Percentiles rank a stretch among this genome's conserved stretches.
These are phyloP conservation scores for Cheilosia grossa DNA, from an alignment of 2,888 invertebrate species.

Conservation along the genomic window DNA sequence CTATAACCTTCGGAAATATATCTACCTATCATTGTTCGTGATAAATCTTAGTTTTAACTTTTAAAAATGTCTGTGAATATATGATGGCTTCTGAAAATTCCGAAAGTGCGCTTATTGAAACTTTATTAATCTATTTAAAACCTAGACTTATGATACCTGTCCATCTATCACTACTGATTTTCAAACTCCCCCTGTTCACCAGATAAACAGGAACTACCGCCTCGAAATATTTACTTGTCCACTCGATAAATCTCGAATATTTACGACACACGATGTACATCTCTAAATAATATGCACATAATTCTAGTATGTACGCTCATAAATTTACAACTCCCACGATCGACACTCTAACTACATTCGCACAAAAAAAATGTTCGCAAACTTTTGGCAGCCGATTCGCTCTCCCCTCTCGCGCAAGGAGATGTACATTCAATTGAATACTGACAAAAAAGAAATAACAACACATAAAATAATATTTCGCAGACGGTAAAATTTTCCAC, in stretches of 20 bases:
- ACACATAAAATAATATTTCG: conserved; percentile 61
- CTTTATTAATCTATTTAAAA: too few species aligned
- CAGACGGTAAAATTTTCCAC: conserved; percentile 74
- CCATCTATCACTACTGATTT: too few species aligned
- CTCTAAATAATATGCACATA: conserved; percentile 13
- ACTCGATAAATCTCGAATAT: conserved; percentile 46
- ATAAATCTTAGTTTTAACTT: too few species aligned
- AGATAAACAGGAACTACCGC: conserved; percentile 14
- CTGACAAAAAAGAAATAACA: background rate
- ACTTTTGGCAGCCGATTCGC: conserved; percentile 5
- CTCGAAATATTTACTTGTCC: conserved; percentile 35
- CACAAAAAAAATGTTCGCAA: conserved; percentile 8
- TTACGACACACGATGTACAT: background rate
- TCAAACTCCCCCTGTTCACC: too few species aligned
- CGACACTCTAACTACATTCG: conserved; percentile 2
- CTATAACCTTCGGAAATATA: too few species aligned
- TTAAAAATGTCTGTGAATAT: too few species aligned
- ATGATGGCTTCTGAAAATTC: too few species aligned
- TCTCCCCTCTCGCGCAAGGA: conserved; percentile 20
- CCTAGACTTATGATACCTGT: too few species aligned
- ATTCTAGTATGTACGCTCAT: background rate
- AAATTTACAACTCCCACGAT: conserved; percentile 5
- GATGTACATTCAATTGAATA: conserved; percentile 42
- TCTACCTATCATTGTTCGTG: too few species aligned
- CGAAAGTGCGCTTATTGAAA: too few species aligned